A percentile compares a stretch with the other conserved stretches of the same genome.
Conservation (phyloP, 2,797 vertebrate genomes). For the Pagetopsis macropterus region DNA sequence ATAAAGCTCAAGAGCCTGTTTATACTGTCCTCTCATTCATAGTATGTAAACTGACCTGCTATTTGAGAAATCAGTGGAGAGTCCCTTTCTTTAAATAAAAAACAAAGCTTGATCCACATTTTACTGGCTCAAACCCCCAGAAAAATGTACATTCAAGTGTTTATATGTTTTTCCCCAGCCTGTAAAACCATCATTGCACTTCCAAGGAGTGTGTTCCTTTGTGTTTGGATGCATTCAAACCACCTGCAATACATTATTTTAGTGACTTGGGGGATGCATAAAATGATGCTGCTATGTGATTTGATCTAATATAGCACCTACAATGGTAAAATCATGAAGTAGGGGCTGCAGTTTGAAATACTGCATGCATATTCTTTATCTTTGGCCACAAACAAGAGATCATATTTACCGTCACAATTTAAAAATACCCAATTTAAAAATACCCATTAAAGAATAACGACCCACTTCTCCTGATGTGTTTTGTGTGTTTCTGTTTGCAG, state of each 20-base stretch:
- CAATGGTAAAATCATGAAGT: background rate
- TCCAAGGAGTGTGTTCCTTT: background rate
- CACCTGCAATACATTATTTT: background rate
- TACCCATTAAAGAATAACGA: background rate
- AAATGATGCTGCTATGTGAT: no score
- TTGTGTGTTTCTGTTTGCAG: conserved; percentile 66
- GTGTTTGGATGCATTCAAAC: background rate
- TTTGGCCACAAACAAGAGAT: background rate
- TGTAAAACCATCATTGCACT: background rate
- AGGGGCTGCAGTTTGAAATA: background rate
- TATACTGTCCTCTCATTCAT: background rate
- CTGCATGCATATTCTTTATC: background rate
- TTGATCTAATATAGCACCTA: no score
- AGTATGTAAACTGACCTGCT: background rate
- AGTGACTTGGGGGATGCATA: no score
- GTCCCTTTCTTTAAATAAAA: no score
- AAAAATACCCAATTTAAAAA: no score
- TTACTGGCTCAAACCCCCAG: background rate
- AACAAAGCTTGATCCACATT: background rate
- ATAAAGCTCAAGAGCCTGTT: background rate
- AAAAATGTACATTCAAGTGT: no score
- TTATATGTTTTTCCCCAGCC: no score
- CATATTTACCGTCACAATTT: background rate
- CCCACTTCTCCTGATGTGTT: no score
- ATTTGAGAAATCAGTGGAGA: no score